Evolutionary conservation across 2,113 vertebrate species (phyloP), one percentile per base, ranked within the genome.

Genomic region (Catharus minimus): DNA sequence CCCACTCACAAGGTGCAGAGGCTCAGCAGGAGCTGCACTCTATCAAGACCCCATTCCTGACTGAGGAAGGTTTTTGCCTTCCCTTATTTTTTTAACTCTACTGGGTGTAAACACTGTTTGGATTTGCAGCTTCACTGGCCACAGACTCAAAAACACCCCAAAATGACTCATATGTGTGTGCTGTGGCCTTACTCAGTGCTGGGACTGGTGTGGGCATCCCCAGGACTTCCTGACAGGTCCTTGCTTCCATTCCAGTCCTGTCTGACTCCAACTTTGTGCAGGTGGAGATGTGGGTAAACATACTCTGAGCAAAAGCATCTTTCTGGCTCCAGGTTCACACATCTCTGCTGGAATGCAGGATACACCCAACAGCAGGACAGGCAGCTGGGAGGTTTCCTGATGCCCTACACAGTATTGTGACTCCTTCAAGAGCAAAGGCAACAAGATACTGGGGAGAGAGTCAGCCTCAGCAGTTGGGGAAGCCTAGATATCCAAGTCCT

Each of bases 231-330:
- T 19, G 1, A 14, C 16, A n/a, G 41, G 9, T 4, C 2, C 24
- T 68, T 10, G 11, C 21, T 73, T 44, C 53, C 57, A 0, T 0
- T 33, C 10, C 49, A 71, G 50, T 30, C 20, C 36, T 28, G 13
- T 32, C 46, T 2, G 2, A 56, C 32, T 79, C 82, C 43, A 62
- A 0, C 33, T 53, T 52, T 0, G 0, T 26, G 23, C 27, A 46
- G 11, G 9, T 82, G 57, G 27, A 47, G n/a, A 58, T 9, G 20
- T 22, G 49, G n/a, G 30, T 41, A 53, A 24, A 13, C 8, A 3
- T 32, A 50, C 11, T 8, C 9, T 7, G 1, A 39, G 27, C n/a
- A 55, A 67, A 82, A 66, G 11, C 33, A 24, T 47, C 14, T 12
- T 58, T 68, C 81, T 73, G 24, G 9, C 10, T 55, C 50, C 2